Base-by-base conservation (phyloP, 2,888 invertebrate genomes). In the Loripinus fragilis region DNA sequence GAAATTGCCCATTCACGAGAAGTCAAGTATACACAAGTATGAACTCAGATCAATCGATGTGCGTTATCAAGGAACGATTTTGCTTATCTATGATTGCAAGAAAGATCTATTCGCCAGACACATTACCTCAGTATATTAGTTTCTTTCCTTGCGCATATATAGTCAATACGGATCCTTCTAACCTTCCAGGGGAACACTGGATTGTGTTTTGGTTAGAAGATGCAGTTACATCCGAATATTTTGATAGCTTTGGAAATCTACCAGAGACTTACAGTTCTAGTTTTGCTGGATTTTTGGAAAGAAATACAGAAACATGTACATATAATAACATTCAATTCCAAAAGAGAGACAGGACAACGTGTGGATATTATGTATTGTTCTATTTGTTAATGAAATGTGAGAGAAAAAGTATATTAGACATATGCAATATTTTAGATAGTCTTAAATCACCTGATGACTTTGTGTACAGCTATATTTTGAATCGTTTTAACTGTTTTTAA, bases 311-410 rank as follows among this genome's bases (percentile, higher is more conserved):
- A 1, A n/a, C 33, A 0, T 68, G 45, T 33, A 2, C 28, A 8
- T 48, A 45, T 12, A 68, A 68, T 23, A 42, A 68, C 23, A 28
- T 48, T 17, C n/a, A 3, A 2, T 45, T 45, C 0, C 68, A 68
- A 2, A 20, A 1, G 12, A 45, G 15, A 28, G 20, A 5, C 2
- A 5, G n/a, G 5, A 3, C 1, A n/a, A 66, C n/a, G 17, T 68
- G 68, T 45, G 68, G 68, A 48, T 68, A 28, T 68, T 38, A 68
- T 28, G 68, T 68, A 5, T 28, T 45, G 25, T 68, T 28, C 45
- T 68, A 45, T 45, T 20, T 68, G 0, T 28, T 68, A 0, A 25
- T 48, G 48, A 68, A 68, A 68, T 45, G 68, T 33, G 15, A 41
- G 7, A 41, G 15, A 7, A 41, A 10, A 41, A 7, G 8, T 41